These are phyloP conservation scores for Lepidurus couesii DNA, from an alignment of 1,140 invertebrate genomes.

Conservation along the genomic window DNA sequence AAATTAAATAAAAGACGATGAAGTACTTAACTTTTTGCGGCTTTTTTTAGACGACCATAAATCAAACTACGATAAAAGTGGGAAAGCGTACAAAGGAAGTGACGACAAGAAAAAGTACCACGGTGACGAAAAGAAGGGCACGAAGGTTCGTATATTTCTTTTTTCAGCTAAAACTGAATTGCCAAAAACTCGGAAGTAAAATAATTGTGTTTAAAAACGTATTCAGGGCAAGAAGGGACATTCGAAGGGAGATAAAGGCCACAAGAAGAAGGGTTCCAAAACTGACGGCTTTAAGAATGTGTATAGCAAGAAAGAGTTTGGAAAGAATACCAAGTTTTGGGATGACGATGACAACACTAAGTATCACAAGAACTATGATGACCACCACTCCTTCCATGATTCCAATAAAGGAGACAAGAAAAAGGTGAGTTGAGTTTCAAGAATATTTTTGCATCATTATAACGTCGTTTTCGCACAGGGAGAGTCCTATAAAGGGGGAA, in stretches of 20 bases:
- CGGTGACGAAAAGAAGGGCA: conserved; percentile 24
- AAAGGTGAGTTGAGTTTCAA: conserved; percentile 34
- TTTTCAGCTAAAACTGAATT: too few species aligned
- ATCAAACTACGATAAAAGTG: not conserved
- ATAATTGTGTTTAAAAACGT: not conserved
- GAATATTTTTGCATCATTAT: not conserved
- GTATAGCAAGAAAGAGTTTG: conserved; percentile 40
- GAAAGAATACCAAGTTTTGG: conserved; percentile 39
- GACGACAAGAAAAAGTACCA: conserved; percentile 27
- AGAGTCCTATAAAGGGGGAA: conserved; percentile 29
- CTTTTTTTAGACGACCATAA: not conserved
- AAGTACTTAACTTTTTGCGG: not conserved
- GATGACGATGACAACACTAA: conserved; percentile 38
- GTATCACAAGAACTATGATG: conserved; percentile 1
- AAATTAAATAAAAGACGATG: too few species aligned
- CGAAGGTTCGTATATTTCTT: not conserved
- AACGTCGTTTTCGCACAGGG: conserved; percentile 18
- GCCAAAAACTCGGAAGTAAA: not conserved
- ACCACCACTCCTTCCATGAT: conserved; percentile 28
- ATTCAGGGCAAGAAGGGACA: conserved; percentile 29
- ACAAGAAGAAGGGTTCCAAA: conserved; percentile 25
- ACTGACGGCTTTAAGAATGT: conserved; percentile 39
- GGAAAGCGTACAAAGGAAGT: conserved; percentile 24
- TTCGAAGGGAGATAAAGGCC: conserved; percentile 25
- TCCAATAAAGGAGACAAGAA: conserved; percentile 38